phyloP scores from a whole-genome alignment of 2,113 vertebrate genomes.

The Orthonyx spaldingii region DNA sequence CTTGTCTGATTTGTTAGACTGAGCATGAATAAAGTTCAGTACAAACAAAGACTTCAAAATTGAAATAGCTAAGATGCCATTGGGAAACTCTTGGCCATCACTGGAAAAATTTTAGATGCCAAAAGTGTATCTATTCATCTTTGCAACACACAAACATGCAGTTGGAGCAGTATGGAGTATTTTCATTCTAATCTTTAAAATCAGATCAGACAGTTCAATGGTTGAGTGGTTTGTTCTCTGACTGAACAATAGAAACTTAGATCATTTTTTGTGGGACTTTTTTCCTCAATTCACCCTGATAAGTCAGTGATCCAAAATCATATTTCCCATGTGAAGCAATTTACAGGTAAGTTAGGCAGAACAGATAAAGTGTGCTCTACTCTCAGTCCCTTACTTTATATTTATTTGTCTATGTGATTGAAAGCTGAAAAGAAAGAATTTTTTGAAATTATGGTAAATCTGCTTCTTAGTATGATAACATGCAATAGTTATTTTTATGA shows the following conservation, averaged over 20 bases:
- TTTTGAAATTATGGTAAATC: not conserved
- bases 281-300: not conserved
- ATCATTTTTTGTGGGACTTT: not conserved
- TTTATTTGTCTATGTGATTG: not conserved
- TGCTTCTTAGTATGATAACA: not conserved
- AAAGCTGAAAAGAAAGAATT: not conserved
- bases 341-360: not conserved
- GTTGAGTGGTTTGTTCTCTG: not conserved
- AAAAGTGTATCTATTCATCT: not conserved
- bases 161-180: not conserved
- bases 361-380: not conserved
- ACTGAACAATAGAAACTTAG: not conserved
- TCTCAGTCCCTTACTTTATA: not conserved
- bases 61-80: slow-evolving; percentile 2
- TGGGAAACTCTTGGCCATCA: not conserved
- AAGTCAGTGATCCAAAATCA: not conserved
- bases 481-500: not conserved
- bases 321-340: not conserved
- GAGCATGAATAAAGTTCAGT: slow-evolving; percentile 19
- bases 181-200: not conserved
- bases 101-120: not conserved
- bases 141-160: not conserved
- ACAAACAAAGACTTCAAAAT: slow-evolving; percentile 30
- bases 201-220: not conserved
- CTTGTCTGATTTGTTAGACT: not conserved